phyloP scores from a whole-genome alignment of 2,888 invertebrate species.

The Tenthredo livida region DNA sequence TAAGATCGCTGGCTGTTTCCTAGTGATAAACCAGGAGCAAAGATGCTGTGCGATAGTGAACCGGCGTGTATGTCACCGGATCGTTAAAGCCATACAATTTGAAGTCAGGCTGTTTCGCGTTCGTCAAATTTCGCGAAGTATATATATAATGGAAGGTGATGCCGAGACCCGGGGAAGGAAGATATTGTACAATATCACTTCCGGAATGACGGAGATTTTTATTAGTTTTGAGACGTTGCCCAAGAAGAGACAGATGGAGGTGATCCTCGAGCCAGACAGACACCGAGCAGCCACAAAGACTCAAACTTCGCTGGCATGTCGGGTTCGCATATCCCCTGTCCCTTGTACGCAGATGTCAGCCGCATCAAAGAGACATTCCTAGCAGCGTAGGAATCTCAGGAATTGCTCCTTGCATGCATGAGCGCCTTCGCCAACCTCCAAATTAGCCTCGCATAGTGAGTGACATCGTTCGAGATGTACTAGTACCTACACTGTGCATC shows the following conservation, averaged over 20 bases:
- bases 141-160: slow-evolving; percentile 3
- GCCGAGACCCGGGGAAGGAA: not conserved
- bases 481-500: slow-evolving; percentile 79
- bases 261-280: slow-evolving; percentile 37
- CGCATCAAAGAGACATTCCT: slow-evolving; percentile 69
- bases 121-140: not conserved
- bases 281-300: slow-evolving; percentile 40
- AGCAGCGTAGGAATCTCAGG: slow-evolving; percentile 66
- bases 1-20: not conserved
- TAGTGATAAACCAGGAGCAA: not conserved
- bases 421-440: slow-evolving; percentile 58
- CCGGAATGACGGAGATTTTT: slow-evolving; percentile 39
- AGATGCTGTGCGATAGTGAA: not conserved
- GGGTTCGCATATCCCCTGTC: slow-evolving; percentile 28
- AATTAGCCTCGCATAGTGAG: slow-evolving; percentile 26
- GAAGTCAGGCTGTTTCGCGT: not conserved
- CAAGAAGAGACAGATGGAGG: slow-evolving; percentile 31
- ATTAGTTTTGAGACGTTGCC: slow-evolving; percentile 24
- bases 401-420: slow-evolving; percentile 67
- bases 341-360: slow-evolving; percentile 44
- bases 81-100: slow-evolving; percentile 22
- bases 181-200: slow-evolving; percentile 26
- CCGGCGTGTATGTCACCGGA: not conserved
- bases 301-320: slow-evolving; percentile 33
- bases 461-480: slow-evolving; percentile 31